Base-by-base conservation (phyloP, 2,888 invertebrate genomes). In the Baccha elongata region DNA sequence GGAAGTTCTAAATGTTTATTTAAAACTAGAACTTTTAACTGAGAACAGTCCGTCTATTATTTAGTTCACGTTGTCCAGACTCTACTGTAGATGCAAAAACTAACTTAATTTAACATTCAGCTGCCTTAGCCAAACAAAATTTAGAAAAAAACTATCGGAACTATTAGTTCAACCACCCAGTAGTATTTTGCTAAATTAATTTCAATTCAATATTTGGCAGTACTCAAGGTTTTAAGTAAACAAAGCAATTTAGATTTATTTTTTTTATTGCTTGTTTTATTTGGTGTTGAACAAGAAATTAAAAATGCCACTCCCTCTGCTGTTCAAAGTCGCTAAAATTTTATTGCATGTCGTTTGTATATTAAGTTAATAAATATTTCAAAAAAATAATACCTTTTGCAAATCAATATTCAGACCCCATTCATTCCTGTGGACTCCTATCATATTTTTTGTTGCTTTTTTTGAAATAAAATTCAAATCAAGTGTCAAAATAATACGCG, bases 371-470 rank as follows among this genome's bases (percentile, higher is more conserved):
- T 23, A 32, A 7, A n/a, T 21, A 6, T 55, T 64, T 48, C 48
- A 42, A 55, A 62, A 17, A 29, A 72, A 26, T 32, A 44, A 48
- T 15, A 42, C 40, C 60, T 37, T 73, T 60, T 73, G 62, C 73
- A 68, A 68, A 80, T 80, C 55, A 73, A 76, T 76, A 64, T 64
- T 55, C 46, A 60, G 6, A 60, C 19, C 23, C 64, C 69, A 69
- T 69, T 69, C 76, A 62, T 46, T 64, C 68, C 46, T 62, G 29
- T 42, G 40, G 23, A 60, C n/a, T 60, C 44, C 44, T 29, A n/a
- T 29, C 8, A 32, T 6, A 32, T 32, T 8, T 32, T 32, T 26
- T 26, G 6, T 42, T 23, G 6, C 6, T 35, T 48, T 69, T 52
- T 37, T 46, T 21, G 3, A 23, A 58, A 32, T 40, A 26, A 40